Conservation (phyloP, 2,888 invertebrate species). For the Meliscaeva auricollis region DNA sequence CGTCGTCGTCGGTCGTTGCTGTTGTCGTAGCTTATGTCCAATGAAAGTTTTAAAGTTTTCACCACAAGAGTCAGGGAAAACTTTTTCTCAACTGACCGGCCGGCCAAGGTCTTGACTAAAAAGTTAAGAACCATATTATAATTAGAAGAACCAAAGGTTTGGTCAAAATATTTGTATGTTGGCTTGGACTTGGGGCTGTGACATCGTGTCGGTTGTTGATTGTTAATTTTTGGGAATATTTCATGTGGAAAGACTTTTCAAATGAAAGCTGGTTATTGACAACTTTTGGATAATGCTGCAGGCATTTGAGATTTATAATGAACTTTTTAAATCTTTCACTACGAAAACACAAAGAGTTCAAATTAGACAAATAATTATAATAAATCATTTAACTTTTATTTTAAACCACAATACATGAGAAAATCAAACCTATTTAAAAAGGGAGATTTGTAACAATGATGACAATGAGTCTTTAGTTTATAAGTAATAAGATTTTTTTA, state of each 20-base stretch:
- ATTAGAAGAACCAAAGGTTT: conserved; percentile 69
- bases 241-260: conserved; percentile 1
- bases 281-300: background rate
- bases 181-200: background rate
- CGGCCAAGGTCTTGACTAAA: conserved; percentile 38
- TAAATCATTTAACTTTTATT: no score
- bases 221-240: conserved; percentile 38
- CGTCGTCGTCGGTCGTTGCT: conserved; percentile 27
- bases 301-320: background rate
- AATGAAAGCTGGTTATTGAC: conserved; percentile 1
- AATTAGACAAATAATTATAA: no score
- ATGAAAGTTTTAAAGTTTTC: conserved; percentile 38
- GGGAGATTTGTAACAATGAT: no score
- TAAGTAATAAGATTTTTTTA: no score
- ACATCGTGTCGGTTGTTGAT: background rate
- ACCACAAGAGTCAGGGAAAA: conserved; percentile 62
- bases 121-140: conserved; percentile 66
- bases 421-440: no score
- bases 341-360: no score
- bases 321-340: background rate
- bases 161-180: conserved; percentile 11
- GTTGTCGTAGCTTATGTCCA: conserved; percentile 24
- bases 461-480: no score
- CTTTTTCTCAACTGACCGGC: conserved; percentile 49
- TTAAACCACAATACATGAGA: no score